Evolutionary conservation across 2,113 vertebrate species (phyloP).

Genomic region (Leiothrix lutea): DNA sequence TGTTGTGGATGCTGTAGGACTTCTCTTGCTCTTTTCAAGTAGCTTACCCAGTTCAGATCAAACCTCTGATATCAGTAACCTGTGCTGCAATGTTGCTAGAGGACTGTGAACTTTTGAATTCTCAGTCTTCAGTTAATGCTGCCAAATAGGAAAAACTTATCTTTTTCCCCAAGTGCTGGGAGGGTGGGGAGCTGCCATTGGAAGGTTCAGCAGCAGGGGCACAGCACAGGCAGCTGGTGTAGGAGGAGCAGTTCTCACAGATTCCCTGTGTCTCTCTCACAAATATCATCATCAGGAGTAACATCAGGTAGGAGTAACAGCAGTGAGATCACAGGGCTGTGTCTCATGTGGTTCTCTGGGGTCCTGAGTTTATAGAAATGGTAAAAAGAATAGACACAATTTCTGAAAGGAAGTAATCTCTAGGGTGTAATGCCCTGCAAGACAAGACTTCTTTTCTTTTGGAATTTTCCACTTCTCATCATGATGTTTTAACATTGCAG

Average conservation of each 20-base stretch:
- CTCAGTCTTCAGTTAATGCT: not conserved
- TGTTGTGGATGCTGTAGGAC: not conserved
- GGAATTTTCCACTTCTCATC: slow-evolving; percentile 54
- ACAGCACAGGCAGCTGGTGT: not conserved
- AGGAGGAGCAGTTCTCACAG: slow-evolving; percentile 8
- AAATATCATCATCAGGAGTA: slow-evolving; percentile 18
- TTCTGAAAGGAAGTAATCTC: slow-evolving; percentile 40
- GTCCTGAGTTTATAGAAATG: slow-evolving; percentile 25
- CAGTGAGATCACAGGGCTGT: not conserved
- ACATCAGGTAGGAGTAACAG: not conserved
- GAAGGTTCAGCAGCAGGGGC: not conserved
- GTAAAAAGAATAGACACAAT: not conserved
- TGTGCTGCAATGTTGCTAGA: not conserved
- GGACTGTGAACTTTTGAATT: not conserved
- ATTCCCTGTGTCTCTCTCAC: not conserved
- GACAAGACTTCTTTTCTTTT: slow-evolving; percentile 22
- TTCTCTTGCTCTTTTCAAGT: not conserved
- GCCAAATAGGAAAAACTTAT: not conserved
- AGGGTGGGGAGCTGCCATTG: not conserved
- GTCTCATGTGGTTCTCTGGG: not conserved
- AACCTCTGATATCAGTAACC: not conserved
- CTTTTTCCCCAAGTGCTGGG: not conserved
- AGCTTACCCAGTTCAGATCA: not conserved
- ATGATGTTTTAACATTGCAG: not conserved
- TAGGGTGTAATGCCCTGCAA: slow-evolving; percentile 40